phyloP scores from a whole-genome alignment of 2,888 invertebrate species.

The Ischnura elegans region DNA sequence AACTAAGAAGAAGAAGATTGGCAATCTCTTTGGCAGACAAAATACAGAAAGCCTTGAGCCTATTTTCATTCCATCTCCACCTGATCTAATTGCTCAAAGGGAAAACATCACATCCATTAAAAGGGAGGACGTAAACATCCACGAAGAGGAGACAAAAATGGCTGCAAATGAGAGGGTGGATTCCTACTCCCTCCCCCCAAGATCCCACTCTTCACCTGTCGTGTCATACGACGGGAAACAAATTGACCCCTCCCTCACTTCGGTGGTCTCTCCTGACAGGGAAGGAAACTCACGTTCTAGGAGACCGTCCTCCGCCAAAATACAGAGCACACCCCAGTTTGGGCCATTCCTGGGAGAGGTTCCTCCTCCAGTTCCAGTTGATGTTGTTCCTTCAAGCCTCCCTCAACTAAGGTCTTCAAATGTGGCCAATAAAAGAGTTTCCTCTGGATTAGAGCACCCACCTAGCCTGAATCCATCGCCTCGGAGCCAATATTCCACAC shows the following conservation, averaged over 20 bases:
- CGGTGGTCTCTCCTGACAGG: slow-evolving; percentile 80
- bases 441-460: slow-evolving; percentile 76
- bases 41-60: slow-evolving; percentile 85
- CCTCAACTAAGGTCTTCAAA: slow-evolving; percentile 75
- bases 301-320: slow-evolving; percentile 74
- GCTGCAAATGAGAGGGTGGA: slow-evolving; percentile 87
- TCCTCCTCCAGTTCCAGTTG: slow-evolving; percentile 81
- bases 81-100: slow-evolving; percentile 79
- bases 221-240: slow-evolving; percentile 89
- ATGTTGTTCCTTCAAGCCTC: slow-evolving; percentile 76
- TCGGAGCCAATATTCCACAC: slow-evolving; percentile 62
- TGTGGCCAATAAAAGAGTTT: slow-evolving; percentile 76
- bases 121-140: slow-evolving; percentile 67
- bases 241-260: slow-evolving; percentile 83
- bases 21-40: slow-evolving; percentile 55
- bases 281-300: slow-evolving; percentile 74
- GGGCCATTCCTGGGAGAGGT: slow-evolving; percentile 87
- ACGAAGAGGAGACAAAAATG: slow-evolving; percentile 69
- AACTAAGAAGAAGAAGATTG: slow-evolving; percentile 43
- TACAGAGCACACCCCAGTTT: slow-evolving; percentile 84
- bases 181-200: slow-evolving; percentile 87
- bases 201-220: slow-evolving; percentile 77
- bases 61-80: slow-evolving; percentile 89
- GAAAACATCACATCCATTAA: slow-evolving; percentile 75
- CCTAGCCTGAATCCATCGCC: slow-evolving; percentile 72